A percentile compares a stretch with the other conserved stretches of the same genome.
These are phyloP conservation scores for Umimayanthus kanabou DNA, from an alignment of 92 coral and sea anemone genomes.

Conservation along the genomic window DNA sequence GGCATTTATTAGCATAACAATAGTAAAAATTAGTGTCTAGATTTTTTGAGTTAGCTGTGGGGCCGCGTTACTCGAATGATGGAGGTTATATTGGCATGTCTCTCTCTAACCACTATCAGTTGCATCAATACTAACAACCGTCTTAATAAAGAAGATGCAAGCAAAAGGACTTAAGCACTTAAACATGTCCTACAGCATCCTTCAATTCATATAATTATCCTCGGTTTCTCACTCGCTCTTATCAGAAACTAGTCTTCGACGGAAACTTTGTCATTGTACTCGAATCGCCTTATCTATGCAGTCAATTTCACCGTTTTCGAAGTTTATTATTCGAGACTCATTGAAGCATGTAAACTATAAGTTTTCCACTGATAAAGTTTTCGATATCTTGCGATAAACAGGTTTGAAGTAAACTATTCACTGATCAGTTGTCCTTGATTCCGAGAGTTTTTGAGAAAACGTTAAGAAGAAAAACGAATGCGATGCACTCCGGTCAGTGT, in stretches of 20 bases:
- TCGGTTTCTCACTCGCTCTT: slow-evolving; percentile 25
- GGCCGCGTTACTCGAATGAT: slow-evolving; percentile 34
- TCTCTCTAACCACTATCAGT: not conserved
- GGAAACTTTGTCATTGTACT: slow-evolving; percentile 25
- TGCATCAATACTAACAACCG: slow-evolving; percentile 17
- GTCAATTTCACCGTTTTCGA: slow-evolving; percentile 63
- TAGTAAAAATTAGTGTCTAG: slow-evolving; percentile 8
- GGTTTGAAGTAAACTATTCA: slow-evolving; percentile 28
- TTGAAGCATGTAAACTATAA: slow-evolving; percentile 45
- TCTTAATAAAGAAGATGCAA: slow-evolving; percentile 24
- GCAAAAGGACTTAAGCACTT: slow-evolving; percentile 40
- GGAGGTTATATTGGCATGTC: slow-evolving; percentile 15
- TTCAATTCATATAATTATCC: slow-evolving; percentile 14
- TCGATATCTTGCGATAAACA: slow-evolving; percentile 45
- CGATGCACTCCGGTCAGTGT: not conserved
- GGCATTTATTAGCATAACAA: slow-evolving; percentile 32
- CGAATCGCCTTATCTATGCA: slow-evolving; percentile 58
- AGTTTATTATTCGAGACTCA: slow-evolving; percentile 51
- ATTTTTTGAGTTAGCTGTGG: slow-evolving; percentile 1
- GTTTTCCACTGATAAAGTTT: slow-evolving; percentile 36
- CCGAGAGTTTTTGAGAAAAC: not conserved
- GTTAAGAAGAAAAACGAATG: not conserved
- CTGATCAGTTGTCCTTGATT: slow-evolving; percentile 4
- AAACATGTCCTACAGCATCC: slow-evolving; percentile 16
- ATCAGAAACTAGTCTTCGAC: slow-evolving; percentile 5